Evolutionary conservation across 1,140 invertebrate genomes (phyloP).

Genomic region (Lepidostoma basale): DNA sequence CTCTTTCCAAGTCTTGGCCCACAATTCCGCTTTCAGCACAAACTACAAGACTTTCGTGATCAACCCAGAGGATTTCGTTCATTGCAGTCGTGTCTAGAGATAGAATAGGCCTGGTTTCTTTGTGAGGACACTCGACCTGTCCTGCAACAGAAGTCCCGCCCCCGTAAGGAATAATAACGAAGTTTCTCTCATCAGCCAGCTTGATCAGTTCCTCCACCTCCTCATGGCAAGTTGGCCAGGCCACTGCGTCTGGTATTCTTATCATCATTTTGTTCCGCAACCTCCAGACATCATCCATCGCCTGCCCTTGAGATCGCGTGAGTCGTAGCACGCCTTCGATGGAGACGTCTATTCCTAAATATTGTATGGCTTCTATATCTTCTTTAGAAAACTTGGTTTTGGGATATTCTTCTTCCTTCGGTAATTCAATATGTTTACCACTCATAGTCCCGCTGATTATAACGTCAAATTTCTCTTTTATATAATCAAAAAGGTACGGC

Average conservation of each 20-base stretch:
- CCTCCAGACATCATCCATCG: slow-evolving; percentile 69
- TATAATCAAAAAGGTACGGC: background rate
- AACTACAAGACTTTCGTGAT: slow-evolving; percentile 69
- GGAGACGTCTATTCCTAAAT: slow-evolving; percentile 61
- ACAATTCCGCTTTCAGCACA: slow-evolving; percentile 70
- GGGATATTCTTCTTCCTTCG: slow-evolving; percentile 48
- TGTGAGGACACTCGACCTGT: slow-evolving; percentile 67
- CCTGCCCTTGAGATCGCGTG: slow-evolving; percentile 72
- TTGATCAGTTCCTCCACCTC: slow-evolving; percentile 67
- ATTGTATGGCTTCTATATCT: slow-evolving; percentile 61
- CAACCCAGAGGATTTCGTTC: slow-evolving; percentile 71
- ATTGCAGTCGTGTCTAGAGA: slow-evolving; percentile 76
- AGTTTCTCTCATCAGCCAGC: slow-evolving; percentile 63
- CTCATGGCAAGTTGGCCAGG: slow-evolving; percentile 68
- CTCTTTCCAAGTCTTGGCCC: slow-evolving; percentile 69
- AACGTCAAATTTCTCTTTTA: slow-evolving; percentile 13
- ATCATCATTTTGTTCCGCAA: slow-evolving; percentile 62
- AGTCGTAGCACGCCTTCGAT: slow-evolving; percentile 66
- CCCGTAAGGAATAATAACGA: slow-evolving; percentile 75
- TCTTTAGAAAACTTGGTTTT: slow-evolving; percentile 49
- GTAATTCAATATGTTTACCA: background rate
- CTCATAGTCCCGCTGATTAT: slow-evolving; percentile 39
- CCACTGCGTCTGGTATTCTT: slow-evolving; percentile 72
- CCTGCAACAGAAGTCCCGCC: slow-evolving; percentile 76
- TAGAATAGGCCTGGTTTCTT: slow-evolving; percentile 68